Conservation (phyloP, 2,888 invertebrate genomes). For the Phorcus lineatus region DNA sequence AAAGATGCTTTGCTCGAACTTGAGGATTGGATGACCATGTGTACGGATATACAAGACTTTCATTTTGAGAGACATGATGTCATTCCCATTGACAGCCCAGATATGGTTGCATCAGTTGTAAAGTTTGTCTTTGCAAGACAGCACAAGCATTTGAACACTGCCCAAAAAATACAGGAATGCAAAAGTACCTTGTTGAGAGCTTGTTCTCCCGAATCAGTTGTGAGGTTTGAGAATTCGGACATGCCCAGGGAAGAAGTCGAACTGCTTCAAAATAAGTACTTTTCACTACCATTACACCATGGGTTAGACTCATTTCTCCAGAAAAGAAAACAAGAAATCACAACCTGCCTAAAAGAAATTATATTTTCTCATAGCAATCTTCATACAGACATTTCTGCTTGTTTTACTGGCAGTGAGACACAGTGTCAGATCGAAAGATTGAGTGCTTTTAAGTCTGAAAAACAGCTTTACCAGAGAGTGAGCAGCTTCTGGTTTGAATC, state of each 20-base stretch:
- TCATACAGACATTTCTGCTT: conserved; percentile 32
- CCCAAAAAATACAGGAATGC: conserved; percentile 13
- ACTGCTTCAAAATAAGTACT: conserved; percentile 33
- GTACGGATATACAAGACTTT: not conserved
- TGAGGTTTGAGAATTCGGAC: conserved; percentile 30
- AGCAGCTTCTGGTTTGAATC: conserved; percentile 42
- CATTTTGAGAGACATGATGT: conserved; percentile 33
- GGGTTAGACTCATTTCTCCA: conserved; percentile 39
- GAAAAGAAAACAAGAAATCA: not conserved
- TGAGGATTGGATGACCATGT: conserved; percentile 30
- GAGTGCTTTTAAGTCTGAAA: conserved; percentile 54
- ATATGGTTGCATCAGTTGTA: conserved; percentile 47
- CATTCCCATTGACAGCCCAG: conserved; percentile 47
- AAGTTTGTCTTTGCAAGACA: conserved; percentile 12
- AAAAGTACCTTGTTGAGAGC: conserved; percentile 38
- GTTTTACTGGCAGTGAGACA: not conserved
- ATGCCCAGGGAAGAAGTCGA: not conserved
- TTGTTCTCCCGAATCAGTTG: conserved; percentile 44
- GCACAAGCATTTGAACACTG: not conserved
- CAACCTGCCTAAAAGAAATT: conserved; percentile 28
- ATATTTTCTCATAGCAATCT: conserved; percentile 51
- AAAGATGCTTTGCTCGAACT: conserved; percentile 25
- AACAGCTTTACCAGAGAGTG: conserved; percentile 40
- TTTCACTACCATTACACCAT: conserved; percentile 44
- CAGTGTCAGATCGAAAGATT: conserved; percentile 44